Base-by-base conservation (phyloP, 2,888 invertebrate genomes). In the Pheosia tremula region DNA sequence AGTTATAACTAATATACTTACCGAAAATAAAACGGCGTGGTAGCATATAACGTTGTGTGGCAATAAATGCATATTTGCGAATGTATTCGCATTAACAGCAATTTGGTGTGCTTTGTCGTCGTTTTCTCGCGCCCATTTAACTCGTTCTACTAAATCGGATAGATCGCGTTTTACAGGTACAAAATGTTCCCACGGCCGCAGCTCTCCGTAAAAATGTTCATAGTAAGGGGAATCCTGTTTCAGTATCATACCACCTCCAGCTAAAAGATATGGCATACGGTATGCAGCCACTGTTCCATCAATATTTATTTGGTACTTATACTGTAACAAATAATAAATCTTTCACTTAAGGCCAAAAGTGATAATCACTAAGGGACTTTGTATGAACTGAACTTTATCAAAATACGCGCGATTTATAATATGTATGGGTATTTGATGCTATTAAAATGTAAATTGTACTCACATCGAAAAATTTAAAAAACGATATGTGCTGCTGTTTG, bases 271-370 rank as follows among this genome's bases (percentile, higher is more conserved):
- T 0, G 99, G 99, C 71, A 98, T 95, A 67, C 99, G 95, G 87
- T 99, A 99, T 0, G 99, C 98, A 36, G 99, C 99, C 13, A 99
- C 99, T 50, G 99, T 98, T 13, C 99, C 99, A 93, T 99, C 99
- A 61, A 99, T 94, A 81, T 96, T 98, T 43, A 99, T 88, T 91
- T 98, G 98, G 88, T 98, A 99, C 93, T 99, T 99, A 85, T 97
- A 98, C 98, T 99, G 92, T 56, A 84, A 95, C 87, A 78, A 72
- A 76, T 50, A 3, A 50, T 10, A 47, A 47, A 4, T 11, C 47
- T 9, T 10, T 47, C 47, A n/a, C n/a, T 47, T n/a, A n/a, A n/a
- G n/a, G n/a, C n/a, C 10, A 4, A 4, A 47, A 47, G 47, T 47
- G 47, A 24, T 24, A 24, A 24, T 24, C 24, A 24, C 24, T 24